A percentile compares a stretch with the other conserved stretches of the same genome.
These are phyloP conservation scores for Polypedilum pembai DNA, from an alignment of 1,140 invertebrate genomes.

Conservation along the genomic window DNA sequence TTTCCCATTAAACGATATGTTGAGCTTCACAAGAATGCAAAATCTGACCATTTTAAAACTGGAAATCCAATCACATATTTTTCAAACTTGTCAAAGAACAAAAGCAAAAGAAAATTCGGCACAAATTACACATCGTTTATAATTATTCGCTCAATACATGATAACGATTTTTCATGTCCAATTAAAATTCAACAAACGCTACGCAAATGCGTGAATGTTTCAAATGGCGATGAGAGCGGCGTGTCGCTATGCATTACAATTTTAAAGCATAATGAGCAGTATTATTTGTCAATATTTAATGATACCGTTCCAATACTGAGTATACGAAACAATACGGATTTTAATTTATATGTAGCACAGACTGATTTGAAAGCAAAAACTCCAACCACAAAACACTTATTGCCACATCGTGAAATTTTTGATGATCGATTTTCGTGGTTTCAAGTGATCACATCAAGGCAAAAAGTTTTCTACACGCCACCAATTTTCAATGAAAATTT, in stretches of 20 bases:
- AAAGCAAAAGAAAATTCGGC: not conserved
- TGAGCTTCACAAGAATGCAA: not conserved
- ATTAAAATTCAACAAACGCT: not conserved
- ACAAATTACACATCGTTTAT: not conserved
- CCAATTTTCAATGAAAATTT: constrained; percentile 40
- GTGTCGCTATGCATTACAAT: constrained; percentile 36
- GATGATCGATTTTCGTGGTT: constrained; percentile 41
- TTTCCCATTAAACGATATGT: not conserved
- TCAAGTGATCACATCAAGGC: constrained; percentile 35
- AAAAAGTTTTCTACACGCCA: constrained; percentile 40
- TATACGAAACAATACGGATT: constrained; percentile 38
- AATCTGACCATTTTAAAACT: not conserved
- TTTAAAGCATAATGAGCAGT: constrained; percentile 38
- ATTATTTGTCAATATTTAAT: constrained; percentile 37
- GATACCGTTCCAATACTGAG: constrained; percentile 37
- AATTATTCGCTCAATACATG: not conserved
- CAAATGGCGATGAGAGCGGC: constrained; percentile 35
- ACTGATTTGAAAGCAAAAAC: constrained; percentile 38
- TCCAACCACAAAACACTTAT: constrained; percentile 37
- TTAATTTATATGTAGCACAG: constrained; percentile 39
- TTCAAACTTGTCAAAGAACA: not conserved
- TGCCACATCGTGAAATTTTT: constrained; percentile 36
- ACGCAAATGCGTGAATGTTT: constrained; percentile 39
- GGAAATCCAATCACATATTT: constrained; percentile 20
- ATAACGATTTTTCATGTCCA: constrained; percentile 13